Evolutionary conservation across 2,797 vertebrate species (phyloP).

Genomic region (Halcyon leucocephala): DNA sequence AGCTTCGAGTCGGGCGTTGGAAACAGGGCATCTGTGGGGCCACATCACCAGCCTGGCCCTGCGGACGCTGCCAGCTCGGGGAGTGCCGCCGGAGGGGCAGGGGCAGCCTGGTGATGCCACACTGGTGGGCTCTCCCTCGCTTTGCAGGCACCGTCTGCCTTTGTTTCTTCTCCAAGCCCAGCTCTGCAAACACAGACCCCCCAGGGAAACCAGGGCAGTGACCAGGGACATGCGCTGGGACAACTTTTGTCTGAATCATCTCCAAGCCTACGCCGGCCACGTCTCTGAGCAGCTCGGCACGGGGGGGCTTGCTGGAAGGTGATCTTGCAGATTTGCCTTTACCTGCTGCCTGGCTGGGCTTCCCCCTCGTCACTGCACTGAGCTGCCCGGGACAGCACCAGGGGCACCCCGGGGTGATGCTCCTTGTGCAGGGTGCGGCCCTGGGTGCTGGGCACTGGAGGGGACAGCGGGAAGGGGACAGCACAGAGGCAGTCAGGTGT

Average conservation of each 20-base stretch:
- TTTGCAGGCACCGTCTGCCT: fast-evolving
- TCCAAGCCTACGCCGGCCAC: not conserved
- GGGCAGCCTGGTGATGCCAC: fast-evolving
- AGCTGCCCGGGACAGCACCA: not conserved
- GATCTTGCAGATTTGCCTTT: not conserved
- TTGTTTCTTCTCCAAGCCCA: not conserved
- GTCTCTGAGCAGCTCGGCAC: not conserved
- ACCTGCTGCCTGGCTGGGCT: not conserved
- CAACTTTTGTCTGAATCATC: not conserved
- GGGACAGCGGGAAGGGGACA: fast-evolving
- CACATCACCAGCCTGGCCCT: not conserved
- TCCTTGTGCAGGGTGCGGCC: not conserved
- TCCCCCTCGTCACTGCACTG: fast-evolving
- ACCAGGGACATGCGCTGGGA: not conserved
- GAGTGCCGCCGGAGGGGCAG: not conserved
- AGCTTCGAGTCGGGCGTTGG: not conserved
- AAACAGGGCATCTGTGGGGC: not conserved
- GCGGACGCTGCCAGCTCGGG: not conserved
- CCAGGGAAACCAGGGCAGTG: not conserved
- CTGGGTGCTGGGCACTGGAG: not conserved
- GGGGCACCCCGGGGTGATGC: not conserved
- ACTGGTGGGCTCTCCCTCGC: not conserved
- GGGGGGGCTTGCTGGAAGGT: not conserved
- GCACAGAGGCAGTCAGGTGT: not conserved
- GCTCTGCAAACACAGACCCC: not conserved